These are phyloP conservation scores for Eilema depressum DNA, from an alignment of 2,888 invertebrate species.

Conservation along the genomic window DNA sequence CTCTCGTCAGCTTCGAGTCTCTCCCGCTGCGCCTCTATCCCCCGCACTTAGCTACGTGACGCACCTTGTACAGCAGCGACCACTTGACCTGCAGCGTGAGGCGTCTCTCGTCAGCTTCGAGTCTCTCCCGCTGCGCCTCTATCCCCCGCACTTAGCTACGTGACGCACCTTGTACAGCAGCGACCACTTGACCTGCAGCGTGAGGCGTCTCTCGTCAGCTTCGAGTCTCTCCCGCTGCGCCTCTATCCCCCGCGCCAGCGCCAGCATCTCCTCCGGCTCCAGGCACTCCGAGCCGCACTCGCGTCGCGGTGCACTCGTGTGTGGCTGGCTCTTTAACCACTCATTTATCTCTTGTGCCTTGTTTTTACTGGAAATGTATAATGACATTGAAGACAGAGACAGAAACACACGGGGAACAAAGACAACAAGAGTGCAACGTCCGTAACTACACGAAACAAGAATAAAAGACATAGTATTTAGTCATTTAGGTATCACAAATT, in stretches of 20 bases:
- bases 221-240: constrained; percentile 65
- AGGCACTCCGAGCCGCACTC: constrained; percentile 91
- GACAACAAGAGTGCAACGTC: no score
- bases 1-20: no score
- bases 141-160: no score
- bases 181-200: constrained; percentile 93
- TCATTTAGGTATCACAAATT: no score
- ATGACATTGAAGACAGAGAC: not conserved
- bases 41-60: no score
- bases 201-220: constrained; percentile 81
- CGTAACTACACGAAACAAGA: no score
- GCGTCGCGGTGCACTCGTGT: constrained; percentile 87
- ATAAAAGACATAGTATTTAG: no score
- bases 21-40: no score
- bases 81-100: no score
- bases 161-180: constrained; percentile 90
- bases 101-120: constrained; percentile 73
- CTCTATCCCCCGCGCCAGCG: constrained; percentile 69
- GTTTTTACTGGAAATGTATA: constrained; percentile 58
- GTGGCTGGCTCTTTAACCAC: constrained; percentile 92
- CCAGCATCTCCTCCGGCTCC: constrained; percentile 88
- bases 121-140: constrained; percentile 66
- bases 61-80: no score
- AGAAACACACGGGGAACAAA: no score
- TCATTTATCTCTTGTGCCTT: constrained; percentile 83